These are phyloP conservation scores for Belgica antarctica DNA, from an alignment of 2,888 invertebrate genomes.

Conservation along the genomic window DNA sequence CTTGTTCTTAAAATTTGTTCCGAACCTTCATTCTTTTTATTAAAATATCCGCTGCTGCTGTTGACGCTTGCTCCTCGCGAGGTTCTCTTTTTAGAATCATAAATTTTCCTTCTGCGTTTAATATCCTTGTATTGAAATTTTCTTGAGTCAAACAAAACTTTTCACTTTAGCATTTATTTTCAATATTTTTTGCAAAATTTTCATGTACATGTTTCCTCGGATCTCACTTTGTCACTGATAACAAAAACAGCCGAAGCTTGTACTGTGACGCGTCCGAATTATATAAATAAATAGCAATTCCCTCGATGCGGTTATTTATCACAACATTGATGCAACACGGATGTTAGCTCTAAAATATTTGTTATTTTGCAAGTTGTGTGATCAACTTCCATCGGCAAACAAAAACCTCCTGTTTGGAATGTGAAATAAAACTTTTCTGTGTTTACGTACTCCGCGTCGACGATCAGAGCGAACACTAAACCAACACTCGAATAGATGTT, in stretches of 20 bases:
- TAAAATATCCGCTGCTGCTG: not conserved
- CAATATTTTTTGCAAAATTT: not conserved
- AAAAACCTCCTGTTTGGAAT: not conserved
- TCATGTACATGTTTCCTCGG: not conserved
- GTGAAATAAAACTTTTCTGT: slow-evolving; percentile 5
- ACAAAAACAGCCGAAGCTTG: not conserved
- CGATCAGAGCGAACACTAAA: slow-evolving; percentile 18
- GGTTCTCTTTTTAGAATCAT: slow-evolving; percentile 21
- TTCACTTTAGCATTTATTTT: not conserved
- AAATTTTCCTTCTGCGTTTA: not conserved
- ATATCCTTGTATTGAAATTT: not conserved
- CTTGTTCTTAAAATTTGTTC: not conserved
- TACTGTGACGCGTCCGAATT: not conserved
- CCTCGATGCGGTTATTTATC: not conserved
- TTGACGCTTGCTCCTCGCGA: not conserved
- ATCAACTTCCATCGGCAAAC: slow-evolving; percentile 26
- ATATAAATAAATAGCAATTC: not conserved
- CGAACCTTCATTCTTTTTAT: slow-evolving; percentile 29
- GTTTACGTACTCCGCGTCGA: slow-evolving; percentile 13
- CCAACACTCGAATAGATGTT: not conserved
- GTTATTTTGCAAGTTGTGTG: not conserved
- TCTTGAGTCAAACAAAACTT: not conserved
- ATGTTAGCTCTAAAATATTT: not conserved
- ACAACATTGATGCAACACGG: not conserved
- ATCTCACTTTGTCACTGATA: not conserved